Base-by-base conservation (phyloP, 2,888 invertebrate genomes). In the Ichneumon xanthorius region DNA sequence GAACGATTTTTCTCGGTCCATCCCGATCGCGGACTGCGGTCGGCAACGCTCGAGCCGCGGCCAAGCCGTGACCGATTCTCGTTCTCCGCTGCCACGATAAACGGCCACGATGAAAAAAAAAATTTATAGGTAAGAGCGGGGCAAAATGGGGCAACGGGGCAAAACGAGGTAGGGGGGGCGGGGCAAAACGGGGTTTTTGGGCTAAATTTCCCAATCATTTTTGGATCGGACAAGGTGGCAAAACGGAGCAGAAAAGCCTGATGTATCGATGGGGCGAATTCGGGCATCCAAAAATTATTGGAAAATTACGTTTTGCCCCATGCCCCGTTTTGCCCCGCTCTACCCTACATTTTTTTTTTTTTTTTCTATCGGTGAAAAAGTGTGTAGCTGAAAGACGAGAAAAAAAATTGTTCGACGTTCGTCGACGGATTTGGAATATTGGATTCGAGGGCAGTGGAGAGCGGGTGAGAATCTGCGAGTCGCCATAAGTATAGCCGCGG, bases 401-500 rank as follows among this genome's bases (percentile, higher is more conserved):
- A 53, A 30, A 58, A 30, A 58, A 70, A 73, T 68, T 73, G 61
- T 48, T 45, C 53, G 37, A 58, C 26, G 16, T 6, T 45, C 40
- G 40, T 65, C 65, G 37, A 53, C 33, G 72, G 48, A 77, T 76
- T 76, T 76, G 63, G 65, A 75, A 65, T 80, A 58, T 82, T 80
- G 40, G 79, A 82, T 48, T 16, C 14, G 14, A n/a, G 67, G 58
- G 11, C 7, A 70, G 5, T 22, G 53, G 58, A 16, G 37, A 53
- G 26, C 4, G 4, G 37, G 37, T 11, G 40, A 65, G 45, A 19
- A 45, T 22, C 76, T 53, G 63, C 77, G 80, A 79, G 48, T 82
- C 83, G 86, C 83, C 86, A 86, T 88, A 88, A 90, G 90, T 89
- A 86, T 89, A 90, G 82, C 90, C 87, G 84, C 90, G 85, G 92